Evolutionary conservation across 2,888 invertebrate species (phyloP), one percentile per base, ranked within the genome.

Genomic region (Dryadula phaetusa): DNA sequence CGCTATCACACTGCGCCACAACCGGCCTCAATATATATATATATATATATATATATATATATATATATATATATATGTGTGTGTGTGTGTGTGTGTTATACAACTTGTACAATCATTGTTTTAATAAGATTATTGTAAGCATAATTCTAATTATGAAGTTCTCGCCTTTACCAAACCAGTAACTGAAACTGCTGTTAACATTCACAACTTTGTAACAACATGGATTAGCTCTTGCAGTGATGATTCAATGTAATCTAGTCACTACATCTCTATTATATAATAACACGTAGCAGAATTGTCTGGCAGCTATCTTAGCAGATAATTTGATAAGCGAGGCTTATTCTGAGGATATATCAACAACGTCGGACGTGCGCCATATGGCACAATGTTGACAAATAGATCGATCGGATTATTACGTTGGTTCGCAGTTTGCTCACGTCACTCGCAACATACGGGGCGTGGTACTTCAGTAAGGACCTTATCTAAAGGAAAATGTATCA

Each of bases 371-470:
- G 60, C 54, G 62, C 62, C 70, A 66, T 66, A 69, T 64, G 66
- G 42, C 49, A 58, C 66, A 54, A 40, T 61, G 66, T 62, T 70
- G 56, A 70, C 72, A 69, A 70, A 69, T 66, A 67, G 62, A 70
- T 71, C 67, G 63, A 70, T 70, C 63, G 64, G 67, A 69, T 69
- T 66, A 70, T 54, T 53, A 66, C 61, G 75, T 70, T 66, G 69
- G 72, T 76, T 74, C 71, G 56, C 67, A 82, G 76, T 78, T 80
- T 56, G 40, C 75, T 79, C 84, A 82, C 82, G 83, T 79, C 77
- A 79, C 69, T 70, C 66, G 32, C 58, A 47, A 58, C 46, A 44
- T 40, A 18, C 20, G 25, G 40, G 61, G 61, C 47, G 61, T 47
- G 22, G 61, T 42, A 34, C 42, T 32, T 14, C 22, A 22, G n/a